A percentile compares a stretch with the other conserved stretches of the same genome.
Conservation (phyloP, 2,797 vertebrate species). For the Aeoliscus strigatus region DNA sequence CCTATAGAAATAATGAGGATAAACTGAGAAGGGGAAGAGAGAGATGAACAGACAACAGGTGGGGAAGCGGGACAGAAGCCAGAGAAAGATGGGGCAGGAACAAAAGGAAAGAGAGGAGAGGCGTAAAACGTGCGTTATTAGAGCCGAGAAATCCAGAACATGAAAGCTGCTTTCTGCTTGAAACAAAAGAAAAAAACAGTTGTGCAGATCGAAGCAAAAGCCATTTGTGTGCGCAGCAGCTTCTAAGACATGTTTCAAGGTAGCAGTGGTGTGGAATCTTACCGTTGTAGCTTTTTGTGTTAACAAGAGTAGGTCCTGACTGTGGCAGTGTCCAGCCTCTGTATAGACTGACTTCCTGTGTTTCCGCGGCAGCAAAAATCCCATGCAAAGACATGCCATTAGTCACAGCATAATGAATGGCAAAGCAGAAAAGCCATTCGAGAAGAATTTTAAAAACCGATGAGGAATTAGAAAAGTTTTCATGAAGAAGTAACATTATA, state of each 20-base stretch:
- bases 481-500: neutral
- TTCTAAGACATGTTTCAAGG: neutral
- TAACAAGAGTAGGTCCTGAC: conserved; percentile 99
- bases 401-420: conserved; percentile 66
- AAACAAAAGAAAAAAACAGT: conserved; percentile 1
- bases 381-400: conserved; percentile 92
- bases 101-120: conserved; percentile 31
- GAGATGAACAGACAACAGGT: conserved; percentile 13
- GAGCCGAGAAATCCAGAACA: conserved; percentile 33
- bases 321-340: conserved; percentile 94
- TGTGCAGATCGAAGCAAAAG: conserved; percentile 5
- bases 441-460: conserved; percentile 15
- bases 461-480: neutral
- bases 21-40: conserved; percentile 74
- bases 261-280: conserved; percentile 36
- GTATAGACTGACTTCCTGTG: conserved; percentile 87
- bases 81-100: neutral
- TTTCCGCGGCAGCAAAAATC: conserved; percentile 63
- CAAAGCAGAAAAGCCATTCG: conserved; percentile 49
- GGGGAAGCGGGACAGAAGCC: conserved; percentile 21
- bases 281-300: conserved; percentile 65
- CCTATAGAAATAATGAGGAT: conserved; percentile 98
- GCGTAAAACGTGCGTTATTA: conserved; percentile 63
- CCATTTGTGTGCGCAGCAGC: neutral
- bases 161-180: conserved; percentile 36